Evolutionary conservation across 2,797 vertebrate genomes (phyloP).

Genomic region (Perodicticus potto): DNA sequence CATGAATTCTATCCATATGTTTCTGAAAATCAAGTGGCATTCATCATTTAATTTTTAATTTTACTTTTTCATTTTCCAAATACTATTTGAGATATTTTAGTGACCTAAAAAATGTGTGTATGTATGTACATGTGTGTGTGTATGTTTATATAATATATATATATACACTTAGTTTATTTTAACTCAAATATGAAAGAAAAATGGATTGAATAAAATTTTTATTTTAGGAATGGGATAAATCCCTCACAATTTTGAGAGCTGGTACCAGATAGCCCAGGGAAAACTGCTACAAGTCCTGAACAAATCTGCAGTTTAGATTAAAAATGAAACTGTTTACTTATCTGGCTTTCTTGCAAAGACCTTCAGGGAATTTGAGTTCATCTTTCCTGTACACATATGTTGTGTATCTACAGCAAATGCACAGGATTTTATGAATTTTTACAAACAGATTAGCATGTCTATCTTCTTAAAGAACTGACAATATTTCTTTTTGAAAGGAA

Average conservation of each 20-base stretch:
- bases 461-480: conserved; percentile 57
- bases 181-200: background rate
- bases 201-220: conserved; percentile 32
- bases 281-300: conserved; percentile 12
- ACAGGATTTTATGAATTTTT: background rate
- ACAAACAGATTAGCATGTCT: background rate
- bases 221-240: conserved; percentile 9
- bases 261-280: background rate
- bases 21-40: background rate
- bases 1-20: too few species aligned
- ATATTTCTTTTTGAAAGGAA: conserved; percentile 19
- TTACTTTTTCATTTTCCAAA: background rate
- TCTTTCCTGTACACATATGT: background rate
- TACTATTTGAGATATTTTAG: background rate
- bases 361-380: conserved; percentile 48
- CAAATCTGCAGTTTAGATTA: conserved; percentile 51
- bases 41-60: conserved; percentile 43
- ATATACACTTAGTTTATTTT: too few species aligned
- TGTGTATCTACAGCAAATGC: background rate
- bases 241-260: conserved; percentile 25
- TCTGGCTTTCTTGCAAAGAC: conserved; percentile 34
- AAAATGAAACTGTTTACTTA: conserved; percentile 59
- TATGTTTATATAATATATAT: background rate
- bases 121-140: background rate
- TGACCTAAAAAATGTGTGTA: background rate